Conservation (phyloP, 35 echinoderm and acorn worm species). For the Apostichopus japonicus region DNA sequence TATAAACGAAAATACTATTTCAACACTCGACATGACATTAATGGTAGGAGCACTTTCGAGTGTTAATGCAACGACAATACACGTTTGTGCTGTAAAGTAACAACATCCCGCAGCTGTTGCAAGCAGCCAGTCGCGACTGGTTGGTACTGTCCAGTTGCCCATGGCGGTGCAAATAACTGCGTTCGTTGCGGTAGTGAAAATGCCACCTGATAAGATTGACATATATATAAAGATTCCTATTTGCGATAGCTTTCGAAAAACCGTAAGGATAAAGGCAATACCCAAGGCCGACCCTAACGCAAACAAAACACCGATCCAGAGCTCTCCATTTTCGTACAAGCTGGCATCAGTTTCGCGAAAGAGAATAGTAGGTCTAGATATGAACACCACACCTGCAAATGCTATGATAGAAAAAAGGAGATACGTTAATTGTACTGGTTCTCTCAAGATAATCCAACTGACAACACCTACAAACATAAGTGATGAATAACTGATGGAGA, state of each 20-base stretch:
- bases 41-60: not conserved
- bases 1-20: not conserved
- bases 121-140: not conserved
- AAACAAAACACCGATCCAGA: not conserved
- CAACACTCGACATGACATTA: not conserved
- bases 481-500: not conserved
- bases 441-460: constrained; percentile 17
- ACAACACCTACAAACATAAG: constrained; percentile 16
- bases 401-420: not conserved
- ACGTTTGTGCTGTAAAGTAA: not conserved
- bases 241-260: not conserved
- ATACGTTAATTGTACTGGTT: not conserved
- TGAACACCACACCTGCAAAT: not conserved
- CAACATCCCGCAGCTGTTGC: not conserved
- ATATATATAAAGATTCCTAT: not conserved
- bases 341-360: not conserved
- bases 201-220: not conserved
- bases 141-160: not conserved
- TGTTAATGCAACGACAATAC: not conserved
- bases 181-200: not conserved
- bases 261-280: not conserved
- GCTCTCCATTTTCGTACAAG: not conserved
- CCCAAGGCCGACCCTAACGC: not conserved
- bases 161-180: not conserved
- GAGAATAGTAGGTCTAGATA: not conserved